Evolutionary conservation across 2,888 invertebrate species (phyloP), one percentile per base, ranked within the genome.

Genomic region (Caenorhabditis parvicauda): DNA sequence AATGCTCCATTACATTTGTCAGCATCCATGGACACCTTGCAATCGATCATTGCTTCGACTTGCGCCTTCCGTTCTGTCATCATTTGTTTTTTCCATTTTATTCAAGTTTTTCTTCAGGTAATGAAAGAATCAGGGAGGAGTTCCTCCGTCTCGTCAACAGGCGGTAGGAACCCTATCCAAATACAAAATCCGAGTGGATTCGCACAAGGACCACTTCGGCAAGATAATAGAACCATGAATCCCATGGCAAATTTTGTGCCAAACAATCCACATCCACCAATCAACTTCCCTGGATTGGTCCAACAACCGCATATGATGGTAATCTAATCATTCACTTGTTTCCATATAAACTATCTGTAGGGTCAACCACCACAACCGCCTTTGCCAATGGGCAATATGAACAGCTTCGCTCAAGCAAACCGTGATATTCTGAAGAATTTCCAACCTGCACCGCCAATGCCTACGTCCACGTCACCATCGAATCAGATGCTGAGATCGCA

Each of bases 101-200:
- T 25, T 17, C 21, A n/a, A 28, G 32, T 39, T 49, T 42, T 43
- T 44, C 63, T 65, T 29, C 55, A 68, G 69, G 58, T 62, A 54
- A 66, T 66, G 66, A 66, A 61, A 53, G 64, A 69, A 56, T 64
- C 64, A 61, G 66, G 66, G 51, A 56, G 60, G 58, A 67, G 62
- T 50, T 62, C 64, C 46, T 64, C 67, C 39, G 67, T 67, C 19
- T 65, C 67, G 37, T 64, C 57, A 21, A 47, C 59, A 44, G 65
- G 68, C 59, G 59, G 64, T 25, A 55, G 57, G 19, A 45, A 45
- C 44, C 45, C 53, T 14, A 41, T 50, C 57, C 61, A 57, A 38
- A 62, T 19, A 27, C 52, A 42, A 47, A 54, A 42, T 19, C 52
- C 51, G 32, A 35, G 49, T 24, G 43, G 43, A 27, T 21, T 43